These are phyloP conservation scores for Mya arenaria DNA, from an alignment of 1,140 invertebrate genomes.

Conservation along the genomic window DNA sequence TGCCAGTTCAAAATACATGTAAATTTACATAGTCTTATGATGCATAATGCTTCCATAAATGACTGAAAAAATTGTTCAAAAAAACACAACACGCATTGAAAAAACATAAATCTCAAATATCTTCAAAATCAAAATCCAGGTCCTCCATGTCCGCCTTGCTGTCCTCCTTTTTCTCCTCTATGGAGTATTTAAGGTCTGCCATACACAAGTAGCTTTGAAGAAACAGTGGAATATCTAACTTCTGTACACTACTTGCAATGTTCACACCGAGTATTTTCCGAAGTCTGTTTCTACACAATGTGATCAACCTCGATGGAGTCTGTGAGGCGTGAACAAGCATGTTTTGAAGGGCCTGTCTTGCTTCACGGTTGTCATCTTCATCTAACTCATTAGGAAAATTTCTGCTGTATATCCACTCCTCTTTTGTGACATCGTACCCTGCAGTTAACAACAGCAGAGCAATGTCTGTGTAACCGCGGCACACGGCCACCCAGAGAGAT, in stretches of 20 bases:
- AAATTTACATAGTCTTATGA: too few species aligned
- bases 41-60: too few species aligned
- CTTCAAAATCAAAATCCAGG: too few species aligned
- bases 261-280: slow-evolving; percentile 57
- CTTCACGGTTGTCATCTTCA: too few species aligned
- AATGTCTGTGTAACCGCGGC: slow-evolving; percentile 53
- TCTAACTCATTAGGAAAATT: slow-evolving; percentile 52
- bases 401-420: slow-evolving; percentile 65
- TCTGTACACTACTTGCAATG: slow-evolving; percentile 50
- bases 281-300: slow-evolving; percentile 66
- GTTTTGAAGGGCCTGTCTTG: too few species aligned
- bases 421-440: slow-evolving; percentile 67
- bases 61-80: too few species aligned
- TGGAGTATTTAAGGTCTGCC: slow-evolving; percentile 39
- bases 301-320: slow-evolving; percentile 62
- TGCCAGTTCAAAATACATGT: too few species aligned
- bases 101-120: too few species aligned
- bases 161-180: neutral
- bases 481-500: slow-evolving; percentile 69
- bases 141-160: neutral
- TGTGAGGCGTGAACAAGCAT: slow-evolving; percentile 58
- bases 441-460: slow-evolving; percentile 61
- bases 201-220: slow-evolving; percentile 69
- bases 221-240: slow-evolving; percentile 64
- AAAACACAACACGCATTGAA: too few species aligned